A percentile compares a stretch with the other conserved stretches of the same genome.
Evolutionary conservation across 2,113 vertebrate species (phyloP).

Genomic region (Hypanus sabinus): DNA sequence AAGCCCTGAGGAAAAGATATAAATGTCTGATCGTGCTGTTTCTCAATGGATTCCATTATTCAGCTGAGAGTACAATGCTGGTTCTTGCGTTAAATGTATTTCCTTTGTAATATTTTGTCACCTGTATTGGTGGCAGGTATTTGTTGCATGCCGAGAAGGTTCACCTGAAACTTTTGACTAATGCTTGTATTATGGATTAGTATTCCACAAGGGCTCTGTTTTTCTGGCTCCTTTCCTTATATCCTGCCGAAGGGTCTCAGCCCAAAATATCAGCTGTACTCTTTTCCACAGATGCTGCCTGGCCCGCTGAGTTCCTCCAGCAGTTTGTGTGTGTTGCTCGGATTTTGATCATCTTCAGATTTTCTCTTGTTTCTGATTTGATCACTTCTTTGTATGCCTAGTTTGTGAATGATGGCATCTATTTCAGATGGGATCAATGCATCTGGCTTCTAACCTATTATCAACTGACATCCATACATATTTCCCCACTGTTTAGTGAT

Average conservation of each 20-base stretch:
- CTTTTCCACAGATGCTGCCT: no score
- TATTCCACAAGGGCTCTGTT: background rate
- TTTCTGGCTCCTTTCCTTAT: no score
- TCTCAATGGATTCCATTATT: background rate
- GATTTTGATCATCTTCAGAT: no score
- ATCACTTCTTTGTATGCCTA: background rate
- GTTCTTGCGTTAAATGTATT: background rate
- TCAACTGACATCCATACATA: background rate
- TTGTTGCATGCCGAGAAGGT: background rate
- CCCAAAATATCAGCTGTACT: no score
- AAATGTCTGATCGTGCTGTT: background rate
- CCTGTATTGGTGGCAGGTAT: background rate
- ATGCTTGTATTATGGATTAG: background rate
- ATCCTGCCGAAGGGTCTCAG: no score
- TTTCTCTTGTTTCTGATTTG: no score
- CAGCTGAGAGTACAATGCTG: background rate
- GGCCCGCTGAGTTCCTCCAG: no score
- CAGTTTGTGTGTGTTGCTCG: no score
- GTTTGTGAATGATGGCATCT: background rate
- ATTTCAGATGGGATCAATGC: background rate
- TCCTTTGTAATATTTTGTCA: background rate
- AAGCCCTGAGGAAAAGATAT: background rate
- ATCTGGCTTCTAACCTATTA: background rate
- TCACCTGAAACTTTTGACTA: background rate
- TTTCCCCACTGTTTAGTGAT: background rate